Conservation (phyloP, 2,113 vertebrate species). For the Amphiprion percula region DNA sequence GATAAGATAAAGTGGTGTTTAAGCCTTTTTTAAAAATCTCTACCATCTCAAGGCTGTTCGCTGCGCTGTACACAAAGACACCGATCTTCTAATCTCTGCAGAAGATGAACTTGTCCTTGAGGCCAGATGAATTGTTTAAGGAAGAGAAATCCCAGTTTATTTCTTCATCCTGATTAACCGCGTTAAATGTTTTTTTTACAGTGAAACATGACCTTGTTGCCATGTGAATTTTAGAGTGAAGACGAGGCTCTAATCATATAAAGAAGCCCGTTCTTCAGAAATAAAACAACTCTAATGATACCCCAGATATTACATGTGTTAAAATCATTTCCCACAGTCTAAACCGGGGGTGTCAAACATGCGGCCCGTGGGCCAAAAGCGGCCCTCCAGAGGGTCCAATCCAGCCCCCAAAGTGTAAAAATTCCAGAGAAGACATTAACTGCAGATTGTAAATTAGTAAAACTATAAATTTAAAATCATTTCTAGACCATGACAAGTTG, state of each 20-base stretch:
- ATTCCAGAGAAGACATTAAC: too few species aligned
- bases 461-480: too few species aligned
- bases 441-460: too few species aligned
- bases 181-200: neutral
- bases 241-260: neutral
- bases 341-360: neutral
- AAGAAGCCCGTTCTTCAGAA: constrained; percentile 10
- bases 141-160: neutral
- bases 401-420: too few species aligned
- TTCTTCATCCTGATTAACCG: neutral
- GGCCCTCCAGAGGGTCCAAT: too few species aligned
- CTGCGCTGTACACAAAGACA: neutral
- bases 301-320: neutral
- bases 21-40: neutral
- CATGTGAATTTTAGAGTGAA: neutral
- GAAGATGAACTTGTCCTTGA: neutral
- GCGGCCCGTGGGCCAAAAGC: too few species aligned
- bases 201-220: neutral
- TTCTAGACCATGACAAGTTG: too few species aligned
- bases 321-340: neutral
- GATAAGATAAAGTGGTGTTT: neutral
- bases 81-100: neutral
- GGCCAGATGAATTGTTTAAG: neutral
- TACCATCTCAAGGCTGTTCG: constrained; percentile 27
- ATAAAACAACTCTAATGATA: neutral